A percentile compares a stretch with the other conserved stretches of the same genome.
phyloP scores from a whole-genome alignment of 2,888 invertebrate species.

The Ypsolopha scabrella region DNA sequence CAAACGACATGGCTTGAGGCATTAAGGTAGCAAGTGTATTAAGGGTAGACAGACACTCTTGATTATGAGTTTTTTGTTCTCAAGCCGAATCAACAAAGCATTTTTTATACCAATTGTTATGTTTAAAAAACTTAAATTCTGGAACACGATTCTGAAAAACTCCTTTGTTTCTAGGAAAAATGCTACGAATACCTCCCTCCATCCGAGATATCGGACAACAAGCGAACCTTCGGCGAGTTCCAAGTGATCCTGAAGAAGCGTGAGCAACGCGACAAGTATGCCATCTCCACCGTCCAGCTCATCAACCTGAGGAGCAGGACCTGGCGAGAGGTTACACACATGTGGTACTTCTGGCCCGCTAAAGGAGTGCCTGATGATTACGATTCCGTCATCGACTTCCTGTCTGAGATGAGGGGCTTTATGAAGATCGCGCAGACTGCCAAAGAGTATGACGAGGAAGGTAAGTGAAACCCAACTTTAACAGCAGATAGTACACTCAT shows the following conservation, averaged over 20 bases:
- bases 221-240: conserved; percentile 87
- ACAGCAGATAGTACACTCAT: too few species aligned
- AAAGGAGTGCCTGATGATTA: conserved; percentile 88
- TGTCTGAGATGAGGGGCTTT: conserved; percentile 82
- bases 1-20: too few species aligned
- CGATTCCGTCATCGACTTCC: conserved; percentile 86
- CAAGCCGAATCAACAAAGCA: too few species aligned
- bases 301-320: conserved; percentile 86
- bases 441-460: conserved; percentile 65
- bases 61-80: too few species aligned
- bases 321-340: conserved; percentile 89
- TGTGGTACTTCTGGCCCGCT: conserved; percentile 97
- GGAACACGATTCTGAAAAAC: not conserved
- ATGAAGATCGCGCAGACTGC: conserved; percentile 63
- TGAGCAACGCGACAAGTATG: conserved; percentile 92
- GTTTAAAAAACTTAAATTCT: too few species aligned
- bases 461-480: too few species aligned
- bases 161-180: conserved; percentile 74
- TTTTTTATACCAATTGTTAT: too few species aligned
- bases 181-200: conserved; percentile 93
- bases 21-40: too few species aligned
- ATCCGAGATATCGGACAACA: conserved; percentile 91
- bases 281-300: conserved; percentile 86
- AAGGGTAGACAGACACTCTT: too few species aligned
- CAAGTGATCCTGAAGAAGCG: conserved; percentile 89